A percentile compares a stretch with the other conserved stretches of the same genome.
Evolutionary conservation across 2,888 invertebrate genomes (phyloP).

Genomic region (Stenodera caucasica): DNA sequence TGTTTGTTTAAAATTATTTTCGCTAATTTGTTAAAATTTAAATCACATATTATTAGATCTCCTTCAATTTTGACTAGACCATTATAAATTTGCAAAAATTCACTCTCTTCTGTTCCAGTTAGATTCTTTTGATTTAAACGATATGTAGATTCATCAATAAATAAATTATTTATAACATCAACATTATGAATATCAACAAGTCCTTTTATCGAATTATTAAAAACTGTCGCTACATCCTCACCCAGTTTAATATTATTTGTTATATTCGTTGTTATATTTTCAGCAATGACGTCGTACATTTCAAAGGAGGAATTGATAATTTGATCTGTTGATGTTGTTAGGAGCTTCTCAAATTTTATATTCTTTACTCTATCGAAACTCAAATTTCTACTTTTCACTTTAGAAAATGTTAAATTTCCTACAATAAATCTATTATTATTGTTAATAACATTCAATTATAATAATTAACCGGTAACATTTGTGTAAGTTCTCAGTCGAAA

Average conservation of each 20-base stretch:
- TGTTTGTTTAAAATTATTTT: conserved; percentile 39
- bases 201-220: conserved; percentile 35
- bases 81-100: conserved; percentile 49
- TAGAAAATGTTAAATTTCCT: conserved; percentile 40
- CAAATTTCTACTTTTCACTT: conserved; percentile 34
- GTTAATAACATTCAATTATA: no score
- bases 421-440: conserved; percentile 17
- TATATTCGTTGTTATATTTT: conserved; percentile 34
- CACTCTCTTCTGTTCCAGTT: conserved; percentile 43
- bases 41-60: conserved; percentile 43
- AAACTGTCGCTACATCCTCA: conserved; percentile 35
- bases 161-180: conserved; percentile 38
- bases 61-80: conserved; percentile 48
- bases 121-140: conserved; percentile 36
- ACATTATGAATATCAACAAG: conserved; percentile 43
- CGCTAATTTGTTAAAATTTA: conserved; percentile 35
- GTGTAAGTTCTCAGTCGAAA: conserved; percentile 41
- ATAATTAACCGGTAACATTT: conserved; percentile 37
- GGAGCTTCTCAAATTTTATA: conserved; percentile 32
- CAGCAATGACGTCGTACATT: conserved; percentile 37
- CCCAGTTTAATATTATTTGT: conserved; percentile 43
- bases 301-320: conserved; percentile 41
- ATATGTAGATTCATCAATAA: conserved; percentile 31
- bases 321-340: conserved; percentile 49
- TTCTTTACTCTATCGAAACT: conserved; percentile 34